Evolutionary conservation across 2,797 vertebrate species (phyloP), one percentile per base, ranked within the genome.

Genomic region (Chelon auratus): DNA sequence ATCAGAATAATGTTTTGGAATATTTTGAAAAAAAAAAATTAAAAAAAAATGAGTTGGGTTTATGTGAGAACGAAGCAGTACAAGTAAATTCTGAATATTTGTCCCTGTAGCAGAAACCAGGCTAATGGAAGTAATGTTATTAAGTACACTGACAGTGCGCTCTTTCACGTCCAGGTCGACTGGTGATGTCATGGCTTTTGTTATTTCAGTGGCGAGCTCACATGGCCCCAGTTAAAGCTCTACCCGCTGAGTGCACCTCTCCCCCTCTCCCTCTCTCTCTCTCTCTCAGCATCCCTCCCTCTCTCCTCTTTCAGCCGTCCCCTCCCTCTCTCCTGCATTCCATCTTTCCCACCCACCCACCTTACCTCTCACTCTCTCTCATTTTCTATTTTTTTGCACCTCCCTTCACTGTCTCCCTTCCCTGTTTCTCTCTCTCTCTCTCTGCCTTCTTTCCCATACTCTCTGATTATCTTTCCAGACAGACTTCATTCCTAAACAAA

Each of bases 401-500:
- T 66, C 57, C 48, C 18, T 55, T 68, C 61, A 47, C 69, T 33
- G 40, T 89, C 71, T 26, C 53, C 22, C 17, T 30, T 58, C 52
- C 10, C 30, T 13, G 5, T 17, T 30, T 9, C 36, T 36, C 45
- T 11, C 60, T 64, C 18, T 24, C 61, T 64, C 64, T 55, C 50
- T 39, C 45, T 52, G 15, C n/a, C 26, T 56, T 58, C 55, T 18
- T 37, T 39, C 43, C 68, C 76, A 70, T 51, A 80, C 36, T 63
- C 75, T 71, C 86, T 90, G 87, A 92, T 93, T 83, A 81, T 89
- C 82, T 91, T 92, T 89, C 86, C 90, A 94, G 91, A 81, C 78
- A 88, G 56, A 83, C 75, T 86, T 86, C 82, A 90, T 86, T 89
- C 84, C 87, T 82, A 80, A 87, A 84, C 75, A 82, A 71, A 80